Base-by-base conservation (phyloP, 2,797 vertebrate species). In the Squalus acanthias region DNA sequence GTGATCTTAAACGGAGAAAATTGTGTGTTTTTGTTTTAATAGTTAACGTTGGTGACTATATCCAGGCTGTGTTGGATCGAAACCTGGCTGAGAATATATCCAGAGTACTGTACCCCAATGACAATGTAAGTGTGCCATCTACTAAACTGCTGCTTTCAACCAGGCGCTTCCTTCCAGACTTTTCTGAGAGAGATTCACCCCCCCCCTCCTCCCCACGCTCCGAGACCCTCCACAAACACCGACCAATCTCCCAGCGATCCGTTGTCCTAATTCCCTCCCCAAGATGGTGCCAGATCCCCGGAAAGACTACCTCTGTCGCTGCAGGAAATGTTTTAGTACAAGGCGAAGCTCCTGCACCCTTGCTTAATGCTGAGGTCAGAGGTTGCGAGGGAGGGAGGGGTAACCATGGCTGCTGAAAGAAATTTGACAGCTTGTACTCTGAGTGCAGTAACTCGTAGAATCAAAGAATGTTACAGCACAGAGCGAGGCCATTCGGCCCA, bases 61-160 rank as follows among this genome's bases (percentile, higher is more conserved):
- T 99, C 0, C 97, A 99, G 97, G 98, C 98, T 0, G 98, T 99
- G 95, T 96, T 99, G 98, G 98, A 99, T 97, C 98, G 98, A 97
- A 99, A 99, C 97, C 97, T 99, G 97, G 98, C 98, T 3, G 98
- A 99, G 97, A 99, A 99, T 97, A 99, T 99, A 96, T 98, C 98
- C 96, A 97, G 98, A 96, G 98, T 99, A 91, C 98, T 99, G 94
- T 99, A 99, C 96, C 98, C 98, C 24, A 99, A 99, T 3, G 98
- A 99, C 97, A 99, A 99, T 0, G 98, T 98, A 97, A 98, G 98
- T 98, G n/a, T 46, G 70, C 3, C 72, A 33, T 85, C 39, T 33
- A 76, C 39, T 46, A 39, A 93, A 20, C 88, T 91, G 17, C 39
- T 60, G 3, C 50, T 89, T 89, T 53, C 46, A 88, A 53, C 85